Conservation (phyloP, 2,888 invertebrate genomes). For the Gasteruption jaculator region DNA sequence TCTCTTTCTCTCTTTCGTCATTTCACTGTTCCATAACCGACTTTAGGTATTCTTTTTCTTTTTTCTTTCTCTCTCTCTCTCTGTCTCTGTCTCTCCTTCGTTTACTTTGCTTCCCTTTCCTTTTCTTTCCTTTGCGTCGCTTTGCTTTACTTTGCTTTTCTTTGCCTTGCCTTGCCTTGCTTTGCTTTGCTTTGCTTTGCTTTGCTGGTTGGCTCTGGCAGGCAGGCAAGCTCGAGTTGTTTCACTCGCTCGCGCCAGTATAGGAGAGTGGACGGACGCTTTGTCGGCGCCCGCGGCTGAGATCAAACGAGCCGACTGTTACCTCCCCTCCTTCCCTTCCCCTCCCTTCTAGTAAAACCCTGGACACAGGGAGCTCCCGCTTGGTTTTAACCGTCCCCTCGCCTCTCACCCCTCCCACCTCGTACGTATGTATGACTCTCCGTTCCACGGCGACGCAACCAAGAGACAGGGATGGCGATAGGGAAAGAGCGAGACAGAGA, state of each 20-base stretch:
- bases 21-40: neutral
- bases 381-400: too few species aligned
- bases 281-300: constrained; percentile 50
- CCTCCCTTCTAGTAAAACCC: constrained; percentile 16
- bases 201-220: too few species aligned
- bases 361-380: too few species aligned
- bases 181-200: constrained; percentile 24
- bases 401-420: constrained; percentile 9
- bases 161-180: constrained; percentile 19
- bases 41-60: constrained; percentile 4
- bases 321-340: constrained; percentile 28
- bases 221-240: constrained; percentile 20
- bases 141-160: constrained; percentile 9
- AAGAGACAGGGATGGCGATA: too few species aligned
- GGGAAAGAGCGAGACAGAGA: too few species aligned
- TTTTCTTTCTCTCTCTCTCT: constrained; percentile 16
- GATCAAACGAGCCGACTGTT: constrained; percentile 47
- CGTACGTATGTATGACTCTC: too few species aligned
- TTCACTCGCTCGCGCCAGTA: constrained; percentile 31
- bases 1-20: constrained; percentile 14
- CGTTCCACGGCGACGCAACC: too few species aligned
- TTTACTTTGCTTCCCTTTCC: constrained; percentile 21
- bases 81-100: constrained; percentile 11
- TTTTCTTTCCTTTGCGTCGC: constrained; percentile 24
- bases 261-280: constrained; percentile 42